These are phyloP conservation scores for pig (Sus scrofa) DNA, from an alignment of 2,113 vertebrate genomes.

Conservation along the genomic window T2T-Sscrofa CM000830.6:99922501-99923000, in stretches of 20 bases:
- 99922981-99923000: no score
- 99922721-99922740: background rate
- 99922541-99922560: background rate
- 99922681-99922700: background rate
- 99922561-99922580: background rate
- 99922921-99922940: no score
- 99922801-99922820: background rate
- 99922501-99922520: background rate
- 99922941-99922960: no score
- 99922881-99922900: no score
- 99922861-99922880: background rate
- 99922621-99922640: background rate
- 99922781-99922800: background rate
- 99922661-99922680: background rate
- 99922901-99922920: no score
- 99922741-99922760: background rate
- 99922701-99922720: background rate
- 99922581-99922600: background rate
- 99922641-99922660: background rate
- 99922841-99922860: background rate
- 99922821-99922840: background rate
- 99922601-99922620: background rate
- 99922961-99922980: no score
- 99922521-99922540: background rate
- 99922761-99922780: background rate